Evolutionary conservation across 2,797 vertebrate species (phyloP), one percentile per base, ranked within the genome.

Genomic region (Hylomyscus alleni): DNA sequence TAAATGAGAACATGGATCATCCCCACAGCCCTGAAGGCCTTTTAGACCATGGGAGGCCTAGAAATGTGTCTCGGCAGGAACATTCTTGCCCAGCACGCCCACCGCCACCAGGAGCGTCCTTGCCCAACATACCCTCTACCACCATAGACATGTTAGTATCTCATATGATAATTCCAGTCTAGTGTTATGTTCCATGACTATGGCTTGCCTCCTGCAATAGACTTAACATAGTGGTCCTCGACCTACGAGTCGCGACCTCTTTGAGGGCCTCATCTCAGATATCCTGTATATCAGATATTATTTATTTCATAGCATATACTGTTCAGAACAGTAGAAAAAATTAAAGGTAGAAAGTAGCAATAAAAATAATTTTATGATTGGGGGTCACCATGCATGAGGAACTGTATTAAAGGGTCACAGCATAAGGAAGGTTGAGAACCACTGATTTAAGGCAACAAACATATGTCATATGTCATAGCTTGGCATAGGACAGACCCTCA

Each of bases 1-100:
- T 47, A 1, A 3, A 0, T 8, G n/a, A 54, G 83, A 69, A 40
- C 24, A 15, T 40, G 31, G 17, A 9, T 19, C 1, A 26, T 26
- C 40, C 80, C 85, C 82, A 26, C 47, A 77, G 20, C 72, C 56
- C 91, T 14, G 3, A n/a, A 7, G 5, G 24, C 34, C 26, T 47
- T 6, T 24, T 12, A 85, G 52, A 52, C 52, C 44, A 37, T 13
- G 2, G 40, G 6, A 44, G 54, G 37, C 17, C 72, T 89, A 31
- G 87, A 62, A 76, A 40, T 50, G 56, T 62, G 40, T 10, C 40
- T 76, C 54, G n/a, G 7, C 19, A 34, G 19, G 2, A 77, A n/a
- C n/a, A n/a, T n/a, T n/a, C n/a, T 44, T 44, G 44, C 44, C 44
- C 44, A 44, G 44, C 44, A 44, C 6, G 44, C 44, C 44, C 44